Evolutionary conservation across 1,140 invertebrate genomes (phyloP), one percentile per base, ranked within the genome.

Genomic region (Caligus rogercresseyi): DNA sequence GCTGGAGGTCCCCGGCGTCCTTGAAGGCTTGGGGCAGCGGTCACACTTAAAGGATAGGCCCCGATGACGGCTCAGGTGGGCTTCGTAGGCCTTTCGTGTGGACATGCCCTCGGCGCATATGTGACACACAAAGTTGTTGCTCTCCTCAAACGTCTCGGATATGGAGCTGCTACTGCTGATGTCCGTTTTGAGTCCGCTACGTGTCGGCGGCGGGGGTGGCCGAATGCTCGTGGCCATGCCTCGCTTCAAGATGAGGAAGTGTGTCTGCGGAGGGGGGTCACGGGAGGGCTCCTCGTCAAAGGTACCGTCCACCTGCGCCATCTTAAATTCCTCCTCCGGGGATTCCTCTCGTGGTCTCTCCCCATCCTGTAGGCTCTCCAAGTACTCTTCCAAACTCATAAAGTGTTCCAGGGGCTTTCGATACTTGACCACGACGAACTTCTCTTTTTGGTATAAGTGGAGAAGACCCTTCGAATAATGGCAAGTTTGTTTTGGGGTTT

Each of bases 381-480:
- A 26, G 20, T 60, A 60, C 21, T 60, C 57, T 20, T 43, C 26
- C 15, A 60, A n/a, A 4, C 51, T 25, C 16, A 25, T 24, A 3
- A 60, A 25, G 15, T n/a, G 14, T 2, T 31, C 15, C 16, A 25
- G 20, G 18, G 57, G 24, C 23, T 60, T 60, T 25, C 26, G 23
- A 25, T 43, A 26, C n/a, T 43, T 25, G 57, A 60, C 57, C 3
- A 60, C 57, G 20, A 60, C 57, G 20, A 60, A 26, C 26, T 60
- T 25, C 57, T 24, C 14, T 60, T 26, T 18, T 60, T 60, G 2
- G 57, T 19, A 2, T 18, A 25, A 3, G 57, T 26, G 15, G 24
- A 26, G 26, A 60, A 60, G 15, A 60, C 57, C 18, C 26, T 2
- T 2, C 18, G 18, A 19, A 60, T 60, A 18, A 60, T 18, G 26